phyloP scores from a whole-genome alignment of 2,888 invertebrate species.

The Mongoloraphidia duomilia region DNA sequence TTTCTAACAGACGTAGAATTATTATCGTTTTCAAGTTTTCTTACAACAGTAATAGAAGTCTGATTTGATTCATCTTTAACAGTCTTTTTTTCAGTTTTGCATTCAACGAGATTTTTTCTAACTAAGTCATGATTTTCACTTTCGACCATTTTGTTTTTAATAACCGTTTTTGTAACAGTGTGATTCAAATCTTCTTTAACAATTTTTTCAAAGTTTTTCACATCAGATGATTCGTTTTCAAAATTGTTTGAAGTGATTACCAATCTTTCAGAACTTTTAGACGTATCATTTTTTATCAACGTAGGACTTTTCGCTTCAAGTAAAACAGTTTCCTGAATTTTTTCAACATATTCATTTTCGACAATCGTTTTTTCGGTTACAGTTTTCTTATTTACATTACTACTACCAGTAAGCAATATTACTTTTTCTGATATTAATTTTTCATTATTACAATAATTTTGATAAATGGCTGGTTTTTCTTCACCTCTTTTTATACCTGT shows the following conservation, averaged over 20 bases:
- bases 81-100: too few relatives aligned
- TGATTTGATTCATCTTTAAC: too few relatives aligned
- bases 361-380: neutral
- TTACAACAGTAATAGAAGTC: neutral
- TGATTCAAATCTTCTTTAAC: conserved; percentile 7
- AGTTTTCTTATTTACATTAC: neutral
- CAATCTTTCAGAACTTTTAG: neutral
- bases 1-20: neutral
- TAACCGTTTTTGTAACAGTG: conserved; percentile 2
- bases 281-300: conserved; percentile 2
- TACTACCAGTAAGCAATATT: too few relatives aligned
- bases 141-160: neutral
- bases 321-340: neutral
- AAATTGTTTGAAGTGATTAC: neutral
- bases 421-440: neutral
- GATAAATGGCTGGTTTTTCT: conserved; percentile 49
- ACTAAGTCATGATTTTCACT: conserved; percentile 2
- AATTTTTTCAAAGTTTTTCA: conserved; percentile 3
- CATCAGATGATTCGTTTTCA: too few relatives aligned
- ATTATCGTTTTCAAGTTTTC: neutral
- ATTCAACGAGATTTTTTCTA: too few relatives aligned
- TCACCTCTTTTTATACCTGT: conserved; percentile 50
- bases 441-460: conserved; percentile 13
- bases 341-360: neutral
- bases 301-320: conserved; percentile 5